These are phyloP conservation scores for Sebastes hubbsi DNA, from an alignment of 2,797 vertebrate genomes.

Conservation along the genomic window DNA sequence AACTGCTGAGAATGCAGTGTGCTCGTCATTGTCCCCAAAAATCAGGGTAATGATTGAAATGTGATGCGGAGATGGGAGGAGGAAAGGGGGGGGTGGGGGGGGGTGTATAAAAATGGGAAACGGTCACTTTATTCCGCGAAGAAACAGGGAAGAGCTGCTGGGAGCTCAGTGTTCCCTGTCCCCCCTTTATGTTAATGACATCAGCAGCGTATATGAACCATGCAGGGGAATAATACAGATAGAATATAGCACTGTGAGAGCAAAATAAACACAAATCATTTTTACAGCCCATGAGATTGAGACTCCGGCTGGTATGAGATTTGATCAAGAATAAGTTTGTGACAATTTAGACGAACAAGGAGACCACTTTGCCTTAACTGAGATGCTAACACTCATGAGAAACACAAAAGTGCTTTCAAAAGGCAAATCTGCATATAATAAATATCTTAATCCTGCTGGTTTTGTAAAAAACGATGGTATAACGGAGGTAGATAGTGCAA, in stretches of 20 bases:
- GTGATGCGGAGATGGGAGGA: background rate
- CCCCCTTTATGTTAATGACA: conserved; percentile 31
- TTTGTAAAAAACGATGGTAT: background rate
- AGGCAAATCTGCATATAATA: background rate
- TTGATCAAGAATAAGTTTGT: conserved; percentile 21
- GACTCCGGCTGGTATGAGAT: conserved; percentile 8
- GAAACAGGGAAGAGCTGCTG: conserved; percentile 20
- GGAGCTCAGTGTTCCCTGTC: conserved; percentile 15
- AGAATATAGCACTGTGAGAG: background rate
- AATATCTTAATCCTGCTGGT: conserved; percentile 8
- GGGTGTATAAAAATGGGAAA: background rate
- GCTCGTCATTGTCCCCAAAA: conserved; percentile 61
- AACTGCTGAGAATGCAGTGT: conserved; percentile 49
- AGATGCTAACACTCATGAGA: conserved; percentile 3
- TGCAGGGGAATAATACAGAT: background rate
- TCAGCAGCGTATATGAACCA: conserved; percentile 17
- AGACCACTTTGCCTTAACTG: conserved; percentile 2
- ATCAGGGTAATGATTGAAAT: conserved; percentile 58
- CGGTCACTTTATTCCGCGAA: conserved; percentile 36
- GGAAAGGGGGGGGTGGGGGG: too few species aligned
- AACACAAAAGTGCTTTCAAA: background rate
- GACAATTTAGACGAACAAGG: conserved; percentile 19
- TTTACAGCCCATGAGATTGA: conserved; percentile 9
- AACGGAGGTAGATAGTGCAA: background rate
- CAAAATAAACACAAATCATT: conserved; percentile 35